Percentiles rank a stretch among this genome's conserved stretches.
phyloP scores from a whole-genome alignment of 2,888 invertebrate genomes.

The Lepidochrysops patricia region DNA sequence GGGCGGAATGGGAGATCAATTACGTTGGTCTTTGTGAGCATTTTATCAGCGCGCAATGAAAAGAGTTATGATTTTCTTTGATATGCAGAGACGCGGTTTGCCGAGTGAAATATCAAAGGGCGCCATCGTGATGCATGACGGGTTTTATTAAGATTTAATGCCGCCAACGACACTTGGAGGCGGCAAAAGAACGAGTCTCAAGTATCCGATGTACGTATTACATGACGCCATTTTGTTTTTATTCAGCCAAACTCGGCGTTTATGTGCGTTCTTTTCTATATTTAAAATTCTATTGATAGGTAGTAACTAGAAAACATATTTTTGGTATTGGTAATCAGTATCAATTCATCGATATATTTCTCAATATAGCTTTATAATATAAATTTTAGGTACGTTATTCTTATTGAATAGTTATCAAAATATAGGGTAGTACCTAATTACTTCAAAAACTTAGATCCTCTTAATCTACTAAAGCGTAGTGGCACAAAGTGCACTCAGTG shows the following conservation, averaged over 20 bases:
- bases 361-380: no score
- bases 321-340: not conserved
- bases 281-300: not conserved
- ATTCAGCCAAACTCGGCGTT: slow-evolving; percentile 37
- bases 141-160: slow-evolving; percentile 74
- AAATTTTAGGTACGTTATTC: no score
- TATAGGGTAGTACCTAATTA: not conserved
- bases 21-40: slow-evolving; percentile 62
- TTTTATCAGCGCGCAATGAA: slow-evolving; percentile 73
- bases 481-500: not conserved
- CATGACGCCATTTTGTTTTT: slow-evolving; percentile 66
- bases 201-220: slow-evolving; percentile 65
- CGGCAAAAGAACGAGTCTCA: slow-evolving; percentile 72
- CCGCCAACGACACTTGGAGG: slow-evolving; percentile 70
- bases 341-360: not conserved
- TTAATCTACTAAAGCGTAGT: not conserved
- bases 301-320: not conserved
- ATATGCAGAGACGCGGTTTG: slow-evolving; percentile 69
- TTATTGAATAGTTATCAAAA: no score
- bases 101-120: slow-evolving; percentile 73
- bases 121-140: slow-evolving; percentile 66
- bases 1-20: slow-evolving; percentile 58
- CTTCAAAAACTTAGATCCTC: not conserved
- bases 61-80: slow-evolving; percentile 75
- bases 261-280: not conserved